These are phyloP conservation scores for Anguilla rostrata DNA, from an alignment of 2,113 vertebrate species.

Conservation along the genomic window DNA sequence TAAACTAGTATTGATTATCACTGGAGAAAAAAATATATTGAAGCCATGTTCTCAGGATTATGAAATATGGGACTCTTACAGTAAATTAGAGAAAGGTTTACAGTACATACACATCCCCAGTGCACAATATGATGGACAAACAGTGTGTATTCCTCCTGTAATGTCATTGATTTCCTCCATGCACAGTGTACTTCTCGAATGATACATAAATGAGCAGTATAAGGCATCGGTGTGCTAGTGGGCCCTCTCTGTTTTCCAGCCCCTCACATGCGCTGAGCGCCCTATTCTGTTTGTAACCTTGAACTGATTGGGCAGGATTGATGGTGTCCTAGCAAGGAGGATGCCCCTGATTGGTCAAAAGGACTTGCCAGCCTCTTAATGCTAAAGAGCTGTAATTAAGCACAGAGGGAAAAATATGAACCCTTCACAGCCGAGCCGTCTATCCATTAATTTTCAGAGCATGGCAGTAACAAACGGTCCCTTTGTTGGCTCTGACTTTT, in stretches of 20 bases:
- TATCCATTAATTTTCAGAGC: slow-evolving; percentile 37
- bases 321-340: slow-evolving; percentile 24
- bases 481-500: slow-evolving; percentile 1
- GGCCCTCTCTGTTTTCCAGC: background rate
- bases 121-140: background rate
- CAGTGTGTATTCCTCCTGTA: background rate
- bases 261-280: background rate
- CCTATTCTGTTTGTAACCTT: slow-evolving; percentile 29
- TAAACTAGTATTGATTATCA: background rate
- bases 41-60: background rate
- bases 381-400: slow-evolving; percentile 41
- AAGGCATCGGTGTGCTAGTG: background rate
- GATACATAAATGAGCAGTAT: background rate
- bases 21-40: background rate
- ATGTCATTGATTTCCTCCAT: background rate
- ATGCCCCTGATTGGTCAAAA: slow-evolving; percentile 19
- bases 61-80: background rate
- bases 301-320: slow-evolving; percentile 42
- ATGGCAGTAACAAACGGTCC: slow-evolving; percentile 30
- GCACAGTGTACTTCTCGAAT: background rate
- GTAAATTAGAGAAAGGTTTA: background rate
- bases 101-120: background rate
- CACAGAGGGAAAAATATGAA: slow-evolving; percentile 30
- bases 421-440: slow-evolving; percentile 24
- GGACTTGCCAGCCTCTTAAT: slow-evolving; percentile 26